Evolutionary conservation across 1,140 invertebrate genomes (phyloP).

Genomic region (Leucophenga varia): DNA sequence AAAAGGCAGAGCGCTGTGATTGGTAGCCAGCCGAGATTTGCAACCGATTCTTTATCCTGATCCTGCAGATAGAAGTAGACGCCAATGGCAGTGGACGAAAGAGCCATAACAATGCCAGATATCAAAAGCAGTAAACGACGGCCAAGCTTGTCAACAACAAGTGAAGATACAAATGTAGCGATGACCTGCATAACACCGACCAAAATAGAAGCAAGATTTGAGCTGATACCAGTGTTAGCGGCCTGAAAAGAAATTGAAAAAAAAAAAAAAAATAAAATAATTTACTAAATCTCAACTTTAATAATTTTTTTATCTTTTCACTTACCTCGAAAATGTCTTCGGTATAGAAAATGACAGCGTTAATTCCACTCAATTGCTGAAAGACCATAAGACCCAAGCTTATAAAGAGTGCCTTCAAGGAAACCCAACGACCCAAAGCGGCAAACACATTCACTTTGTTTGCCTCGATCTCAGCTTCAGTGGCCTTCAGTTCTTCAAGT

Average conservation of each 20-base stretch:
- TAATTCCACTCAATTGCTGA: slow-evolving; percentile 84
- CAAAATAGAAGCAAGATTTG: slow-evolving; percentile 67
- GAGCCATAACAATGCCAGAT: slow-evolving; percentile 65
- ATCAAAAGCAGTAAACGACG: slow-evolving; percentile 69
- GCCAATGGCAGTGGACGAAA: slow-evolving; percentile 64
- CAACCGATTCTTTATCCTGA: slow-evolving; percentile 56
- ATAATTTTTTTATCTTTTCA: slow-evolving; percentile 3
- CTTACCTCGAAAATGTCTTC: slow-evolving; percentile 67
- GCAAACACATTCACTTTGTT: slow-evolving; percentile 60
- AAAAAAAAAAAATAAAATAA: slow-evolving; percentile 3
- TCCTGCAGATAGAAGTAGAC: slow-evolving; percentile 66
- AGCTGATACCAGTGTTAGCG: slow-evolving; percentile 62
- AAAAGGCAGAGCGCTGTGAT: slow-evolving; percentile 72
- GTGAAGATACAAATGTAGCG: slow-evolving; percentile 67
- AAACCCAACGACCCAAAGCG: slow-evolving; percentile 63
- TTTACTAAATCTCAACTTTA: background rate
- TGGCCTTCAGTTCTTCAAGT: slow-evolving; percentile 62
- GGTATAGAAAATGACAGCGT: slow-evolving; percentile 82
- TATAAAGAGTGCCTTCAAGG: slow-evolving; percentile 70
- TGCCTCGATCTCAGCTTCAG: slow-evolving; percentile 62
- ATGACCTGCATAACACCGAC: slow-evolving; percentile 77
- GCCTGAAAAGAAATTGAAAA: slow-evolving; percentile 28
- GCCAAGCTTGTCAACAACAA: slow-evolving; percentile 78
- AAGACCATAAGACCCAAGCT: slow-evolving; percentile 79
- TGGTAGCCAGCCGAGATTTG: slow-evolving; percentile 69